A percentile compares a stretch with the other conserved stretches of the same genome.
These are phyloP conservation scores for Melanotus villosus DNA, from an alignment of 2,888 invertebrate genomes.

Conservation along the genomic window DNA sequence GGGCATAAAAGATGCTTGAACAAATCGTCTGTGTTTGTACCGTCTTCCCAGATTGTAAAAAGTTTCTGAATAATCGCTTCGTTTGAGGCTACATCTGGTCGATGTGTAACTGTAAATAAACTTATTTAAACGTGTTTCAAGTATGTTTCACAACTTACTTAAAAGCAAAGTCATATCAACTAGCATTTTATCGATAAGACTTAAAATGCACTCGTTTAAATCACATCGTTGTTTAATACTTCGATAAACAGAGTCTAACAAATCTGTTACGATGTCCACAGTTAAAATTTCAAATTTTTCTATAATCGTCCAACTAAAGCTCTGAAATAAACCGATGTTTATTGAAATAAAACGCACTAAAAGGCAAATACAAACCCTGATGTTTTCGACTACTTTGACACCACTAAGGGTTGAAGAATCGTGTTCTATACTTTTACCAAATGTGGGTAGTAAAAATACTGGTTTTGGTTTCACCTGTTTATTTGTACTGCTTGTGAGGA, in stretches of 20 bases:
- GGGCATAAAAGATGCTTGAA: slow-evolving; percentile 60
- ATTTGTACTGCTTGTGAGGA: slow-evolving; percentile 43
- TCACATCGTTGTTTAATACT: slow-evolving; percentile 61
- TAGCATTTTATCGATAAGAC: slow-evolving; percentile 55
- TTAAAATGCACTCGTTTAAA: slow-evolving; percentile 59
- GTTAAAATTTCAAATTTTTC: slow-evolving; percentile 24
- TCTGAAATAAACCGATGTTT: slow-evolving; percentile 38
- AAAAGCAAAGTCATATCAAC: slow-evolving; percentile 58
- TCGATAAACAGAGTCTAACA: slow-evolving; percentile 11
- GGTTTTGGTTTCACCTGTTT: slow-evolving; percentile 51
- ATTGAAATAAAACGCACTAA: neutral
- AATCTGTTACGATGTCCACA: neutral
- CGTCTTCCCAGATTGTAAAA: slow-evolving; percentile 29
- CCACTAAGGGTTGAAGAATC: slow-evolving; percentile 31
- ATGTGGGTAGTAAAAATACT: slow-evolving; percentile 51
- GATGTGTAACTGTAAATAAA: slow-evolving; percentile 33
- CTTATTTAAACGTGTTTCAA: neutral
- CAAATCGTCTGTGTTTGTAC: slow-evolving; percentile 49
- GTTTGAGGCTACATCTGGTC: slow-evolving; percentile 4
- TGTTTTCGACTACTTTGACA: slow-evolving; percentile 53
- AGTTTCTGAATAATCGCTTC: neutral
- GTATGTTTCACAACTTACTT: slow-evolving; percentile 58
- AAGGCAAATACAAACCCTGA: slow-evolving; percentile 57
- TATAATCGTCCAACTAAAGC: slow-evolving; percentile 40
- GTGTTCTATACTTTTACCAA: slow-evolving; percentile 37